Percentiles rank a stretch among this genome's conserved stretches.
phyloP scores from a whole-genome alignment of 2,113 vertebrate genomes.

The Stegastes partitus region DNA sequence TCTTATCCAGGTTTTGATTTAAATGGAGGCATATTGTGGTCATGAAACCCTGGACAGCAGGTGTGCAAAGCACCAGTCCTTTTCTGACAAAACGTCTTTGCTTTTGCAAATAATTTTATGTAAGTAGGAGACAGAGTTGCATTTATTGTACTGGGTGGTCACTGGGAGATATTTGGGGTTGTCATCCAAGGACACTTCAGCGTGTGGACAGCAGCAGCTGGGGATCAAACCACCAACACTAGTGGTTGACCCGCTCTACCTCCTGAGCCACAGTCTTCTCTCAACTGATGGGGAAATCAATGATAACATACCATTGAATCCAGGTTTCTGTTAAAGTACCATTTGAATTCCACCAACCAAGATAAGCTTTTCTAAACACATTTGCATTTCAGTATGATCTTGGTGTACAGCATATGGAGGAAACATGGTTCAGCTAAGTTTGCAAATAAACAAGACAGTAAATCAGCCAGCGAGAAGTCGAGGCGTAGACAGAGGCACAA shows the following conservation, averaged over 20 bases:
- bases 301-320: too few relatives aligned
- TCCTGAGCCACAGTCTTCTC: too few relatives aligned
- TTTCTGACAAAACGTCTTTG: too few relatives aligned
- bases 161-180: too few relatives aligned
- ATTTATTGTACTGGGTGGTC: too few relatives aligned
- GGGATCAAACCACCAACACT: neutral
- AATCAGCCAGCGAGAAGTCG: neutral
- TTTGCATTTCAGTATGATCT: constrained; percentile 1
- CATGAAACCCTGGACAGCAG: too few relatives aligned
- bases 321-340: neutral
- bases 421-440: constrained; percentile 15
- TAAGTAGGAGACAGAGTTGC: neutral
- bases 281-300: too few relatives aligned
- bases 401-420: constrained; percentile 19
- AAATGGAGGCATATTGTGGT: too few relatives aligned
- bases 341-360: neutral
- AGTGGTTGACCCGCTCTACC: neutral
- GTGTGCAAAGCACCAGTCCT: too few relatives aligned
- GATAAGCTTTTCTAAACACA: neutral
- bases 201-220: neutral
- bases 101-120: too few relatives aligned
- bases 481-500: constrained; percentile 4
- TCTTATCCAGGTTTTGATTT: too few relatives aligned
- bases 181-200: too few relatives aligned
- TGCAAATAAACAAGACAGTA: constrained; percentile 14